Percentiles rank a stretch among this genome's conserved stretches.
phyloP scores from a whole-genome alignment of 2,797 vertebrate species.

The Ceyx erithaca region DNA sequence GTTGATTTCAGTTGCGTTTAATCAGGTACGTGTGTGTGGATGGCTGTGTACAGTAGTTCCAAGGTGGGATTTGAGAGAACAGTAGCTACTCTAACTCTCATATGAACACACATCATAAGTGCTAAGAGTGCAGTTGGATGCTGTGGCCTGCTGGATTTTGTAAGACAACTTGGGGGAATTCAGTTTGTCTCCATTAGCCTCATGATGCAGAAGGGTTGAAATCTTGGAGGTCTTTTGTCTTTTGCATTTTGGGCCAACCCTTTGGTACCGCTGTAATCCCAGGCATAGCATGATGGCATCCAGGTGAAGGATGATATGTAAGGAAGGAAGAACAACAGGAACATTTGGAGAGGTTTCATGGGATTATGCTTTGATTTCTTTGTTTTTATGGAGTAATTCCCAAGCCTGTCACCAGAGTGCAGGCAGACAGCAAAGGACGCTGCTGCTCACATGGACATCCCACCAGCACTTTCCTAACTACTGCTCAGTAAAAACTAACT shows the following conservation, averaged over 20 bases:
- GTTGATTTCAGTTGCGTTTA: neutral
- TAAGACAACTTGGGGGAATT: neutral
- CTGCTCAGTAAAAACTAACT: neutral
- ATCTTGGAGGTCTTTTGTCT: neutral
- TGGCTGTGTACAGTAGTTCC: neutral
- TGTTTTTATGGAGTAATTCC: neutral
- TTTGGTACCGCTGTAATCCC: neutral
- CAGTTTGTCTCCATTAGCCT: neutral
- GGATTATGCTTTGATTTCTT: neutral
- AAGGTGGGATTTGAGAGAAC: neutral
- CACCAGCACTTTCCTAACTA: neutral
- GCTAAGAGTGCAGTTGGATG: neutral
- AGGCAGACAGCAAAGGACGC: neutral
- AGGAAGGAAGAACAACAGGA: neutral
- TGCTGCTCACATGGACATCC: neutral
- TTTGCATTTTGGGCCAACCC: neutral
- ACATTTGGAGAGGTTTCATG: neutral
- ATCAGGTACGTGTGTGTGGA: fast-evolving
- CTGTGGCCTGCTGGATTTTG: neutral
- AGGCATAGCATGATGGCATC: neutral
- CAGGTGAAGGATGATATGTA: neutral
- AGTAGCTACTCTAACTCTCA: neutral
- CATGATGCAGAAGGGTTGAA: fast-evolving
- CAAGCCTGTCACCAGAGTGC: neutral
- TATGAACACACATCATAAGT: fast-evolving